phyloP scores from a whole-genome alignment of 2,888 invertebrate genomes.

The Gryllus longicercus region DNA sequence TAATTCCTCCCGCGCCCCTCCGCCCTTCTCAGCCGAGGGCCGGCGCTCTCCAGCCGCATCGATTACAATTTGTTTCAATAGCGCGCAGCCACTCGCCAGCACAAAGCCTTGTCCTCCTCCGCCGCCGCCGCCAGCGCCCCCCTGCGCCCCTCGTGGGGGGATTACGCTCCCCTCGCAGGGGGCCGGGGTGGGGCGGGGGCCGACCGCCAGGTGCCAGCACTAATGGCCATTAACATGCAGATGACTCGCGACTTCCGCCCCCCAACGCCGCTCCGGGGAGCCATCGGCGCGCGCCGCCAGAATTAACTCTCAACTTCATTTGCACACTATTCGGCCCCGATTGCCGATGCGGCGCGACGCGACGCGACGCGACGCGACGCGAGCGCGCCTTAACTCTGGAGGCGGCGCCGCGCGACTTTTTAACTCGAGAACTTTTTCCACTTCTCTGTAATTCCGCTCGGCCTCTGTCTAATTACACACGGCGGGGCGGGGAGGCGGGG shows the following conservation, averaged over 20 bases:
- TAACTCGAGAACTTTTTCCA: conserved; percentile 5
- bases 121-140: too few relatives aligned
- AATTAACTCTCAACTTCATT: conserved; percentile 36
- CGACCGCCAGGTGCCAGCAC: neutral
- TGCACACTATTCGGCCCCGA: conserved; percentile 30
- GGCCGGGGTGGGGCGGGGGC: too few relatives aligned
- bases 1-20: too few relatives aligned
- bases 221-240: conserved; percentile 7
- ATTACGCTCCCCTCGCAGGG: too few relatives aligned
- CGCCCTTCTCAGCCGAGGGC: too few relatives aligned
- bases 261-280: neutral
- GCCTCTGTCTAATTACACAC: neutral
- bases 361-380: neutral
- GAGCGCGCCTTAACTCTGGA: neutral
- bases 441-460: neutral
- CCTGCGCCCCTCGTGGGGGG: too few relatives aligned
- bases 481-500: neutral
- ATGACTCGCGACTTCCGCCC: neutral
- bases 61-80: too few relatives aligned
- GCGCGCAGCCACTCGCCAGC: too few relatives aligned
- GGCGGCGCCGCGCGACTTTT: neutral
- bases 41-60: too few relatives aligned
- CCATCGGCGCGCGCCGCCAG: conserved; percentile 12
- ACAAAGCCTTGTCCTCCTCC: too few relatives aligned
- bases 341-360: neutral